Base-by-base conservation (phyloP, 2,113 vertebrate genomes). In the Lota lota region DNA sequence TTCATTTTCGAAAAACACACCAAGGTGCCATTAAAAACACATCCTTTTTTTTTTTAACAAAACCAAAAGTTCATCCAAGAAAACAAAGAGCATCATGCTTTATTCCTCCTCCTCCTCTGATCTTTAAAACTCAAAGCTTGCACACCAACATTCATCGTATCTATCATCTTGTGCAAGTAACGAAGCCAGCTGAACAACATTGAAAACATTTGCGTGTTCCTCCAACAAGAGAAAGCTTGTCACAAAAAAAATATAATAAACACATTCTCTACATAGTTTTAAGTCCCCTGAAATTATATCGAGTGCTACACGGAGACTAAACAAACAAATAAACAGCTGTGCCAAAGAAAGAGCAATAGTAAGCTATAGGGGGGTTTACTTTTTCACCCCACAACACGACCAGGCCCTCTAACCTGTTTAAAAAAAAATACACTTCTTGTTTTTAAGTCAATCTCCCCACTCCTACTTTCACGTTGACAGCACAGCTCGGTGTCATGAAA, bases 61-160 rank as follows among this genome's bases (percentile, higher is more conserved):
- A 95, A 82, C 65, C 19, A 93, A 94, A 91, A 28, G 92, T 91
- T 92, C 91, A 94, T 93, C 94, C 88, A 92, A 75, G 73, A 47
- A 81, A 81, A 79, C 79, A 87, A 83, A 84, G 85, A 82, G 83
- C 76, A 83, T 77, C 77, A 71, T 77, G 74, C 70, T 73, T 79
- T 79, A 7, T 47, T 47, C 40, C 40, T 47, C 40, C 40, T 47
- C 40, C 40, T 83, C 82, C 80, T 83, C 92, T 91, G 92, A 90
- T 90, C 92, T 2, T 90, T 87, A 93, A 95, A 95, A 90, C 94
- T 93, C 93, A 93, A 94, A 94, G 93, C 93, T 85, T 79, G 85
- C 93, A 88, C 93, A 92, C 93, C 88, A 92, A 98, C 95, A 97
- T 97, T 97, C 94, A 95, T 93, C 93, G 94, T 87, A 94, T 94